Base-by-base conservation (phyloP, 1,140 invertebrate genomes). In the Aphaenogaster floridana region DNA sequence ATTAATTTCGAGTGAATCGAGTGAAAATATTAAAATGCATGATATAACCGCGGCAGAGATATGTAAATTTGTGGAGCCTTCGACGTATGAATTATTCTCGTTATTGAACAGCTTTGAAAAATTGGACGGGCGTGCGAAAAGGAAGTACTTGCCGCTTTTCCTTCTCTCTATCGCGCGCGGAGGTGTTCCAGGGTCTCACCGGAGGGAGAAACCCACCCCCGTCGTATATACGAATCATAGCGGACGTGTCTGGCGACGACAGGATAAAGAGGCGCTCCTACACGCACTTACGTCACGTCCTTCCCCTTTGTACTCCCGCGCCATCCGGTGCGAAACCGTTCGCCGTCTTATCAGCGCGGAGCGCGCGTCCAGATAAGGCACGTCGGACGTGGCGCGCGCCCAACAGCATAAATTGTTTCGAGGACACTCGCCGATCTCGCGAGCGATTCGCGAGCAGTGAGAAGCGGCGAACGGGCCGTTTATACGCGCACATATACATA, bases 191-290 rank as follows among this genome's bases (percentile, higher is more conserved):
- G 28, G 28, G 9, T 48, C 54, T 39, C 42, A 2, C 39, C 57
- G 59, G 7, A 17, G 86, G 34, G 61, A 89, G 50, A 0, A 57
- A 78, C 52, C 61, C 77, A 77, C 78, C 76, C 76, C 87, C 57
- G 34, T 39, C 57, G 50, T 64, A 84, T 72, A 21, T 86, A 88
- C 76, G 86, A 93, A 92, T 92, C 93, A 91, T 91, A 92, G 90
- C 83, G 81, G 88, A 88, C 84, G 81, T 86, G 92, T 90, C 93
- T 94, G 93, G 89, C 90, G 89, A 91, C 94, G 93, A 94, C 94
- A 94, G 93, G 93, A 94, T 94, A 94, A 94, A 94, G 94, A 92
- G 92, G 88, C 90, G 93, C 93, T 94, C 79, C 92, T 93, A 93
- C 92, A 93, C 91, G 92, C 92, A 94, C 92, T 94, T 94, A 94